These are phyloP conservation scores for Ameiurus melas DNA, from an alignment of 2,113 vertebrate species.

Conservation along the genomic window DNA sequence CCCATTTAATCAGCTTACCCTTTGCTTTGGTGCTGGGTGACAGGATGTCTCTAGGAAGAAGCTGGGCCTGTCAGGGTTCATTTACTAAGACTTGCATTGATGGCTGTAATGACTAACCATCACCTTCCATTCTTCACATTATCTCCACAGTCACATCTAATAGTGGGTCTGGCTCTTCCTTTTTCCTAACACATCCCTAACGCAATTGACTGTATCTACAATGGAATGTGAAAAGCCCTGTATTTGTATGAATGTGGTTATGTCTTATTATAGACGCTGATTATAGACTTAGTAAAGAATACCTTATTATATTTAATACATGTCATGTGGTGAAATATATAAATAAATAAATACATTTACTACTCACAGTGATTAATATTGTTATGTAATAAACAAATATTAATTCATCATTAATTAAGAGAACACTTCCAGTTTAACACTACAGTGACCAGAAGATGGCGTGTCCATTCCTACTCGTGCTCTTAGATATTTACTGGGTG, in stretches of 20 bases:
- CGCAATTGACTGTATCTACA: conserved; percentile 20
- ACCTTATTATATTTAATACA: no score
- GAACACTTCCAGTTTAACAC: neutral
- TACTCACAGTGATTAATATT: neutral
- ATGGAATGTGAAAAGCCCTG: conserved; percentile 32
- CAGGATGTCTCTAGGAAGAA: conserved; percentile 52
- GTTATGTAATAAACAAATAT: neutral
- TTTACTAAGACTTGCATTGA: conserved; percentile 57
- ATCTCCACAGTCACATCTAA: conserved; percentile 50
- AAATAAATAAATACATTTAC: neutral
- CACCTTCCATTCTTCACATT: conserved; percentile 58
- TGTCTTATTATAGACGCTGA: neutral
- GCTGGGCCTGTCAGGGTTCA: conserved; percentile 55
- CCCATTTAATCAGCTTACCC: conserved; percentile 59
- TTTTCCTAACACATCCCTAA: conserved; percentile 29
- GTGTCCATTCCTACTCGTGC: conserved; percentile 10
- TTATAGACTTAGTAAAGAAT: no score
- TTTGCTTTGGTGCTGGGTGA: conserved; percentile 57
- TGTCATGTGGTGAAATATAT: neutral
- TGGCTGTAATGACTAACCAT: conserved; percentile 57
- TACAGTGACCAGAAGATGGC: neutral
- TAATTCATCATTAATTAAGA: neutral
- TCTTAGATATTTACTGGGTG: conserved; percentile 27
- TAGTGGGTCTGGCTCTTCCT: conserved; percentile 31
- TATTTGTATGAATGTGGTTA: conserved; percentile 13